Evolutionary conservation across 2,113 vertebrate genomes (phyloP).

Genomic region (Mesocricetus auratus): DNA sequence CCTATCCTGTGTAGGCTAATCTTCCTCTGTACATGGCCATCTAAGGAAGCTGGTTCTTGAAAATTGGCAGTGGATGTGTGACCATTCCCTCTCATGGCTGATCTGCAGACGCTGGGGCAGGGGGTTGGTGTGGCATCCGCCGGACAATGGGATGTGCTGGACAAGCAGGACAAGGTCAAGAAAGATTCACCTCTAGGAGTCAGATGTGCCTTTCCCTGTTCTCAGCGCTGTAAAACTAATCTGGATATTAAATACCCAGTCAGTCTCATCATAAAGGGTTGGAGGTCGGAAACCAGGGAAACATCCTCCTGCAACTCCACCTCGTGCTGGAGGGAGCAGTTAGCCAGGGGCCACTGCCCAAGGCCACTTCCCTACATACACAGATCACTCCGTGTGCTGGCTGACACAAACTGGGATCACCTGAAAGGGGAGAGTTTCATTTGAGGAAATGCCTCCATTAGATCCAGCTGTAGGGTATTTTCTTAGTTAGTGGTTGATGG

Average conservation of each 20-base stretch:
- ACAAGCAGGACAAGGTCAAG: neutral
- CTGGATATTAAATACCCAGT: neutral
- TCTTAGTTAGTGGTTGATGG: neutral
- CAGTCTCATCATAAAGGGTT: neutral
- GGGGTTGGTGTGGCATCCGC: neutral
- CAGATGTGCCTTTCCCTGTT: neutral
- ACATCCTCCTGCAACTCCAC: no score
- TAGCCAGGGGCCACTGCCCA: neutral
- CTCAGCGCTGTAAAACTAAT: neutral
- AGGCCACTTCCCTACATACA: neutral
- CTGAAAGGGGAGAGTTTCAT: neutral
- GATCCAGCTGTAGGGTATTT: neutral
- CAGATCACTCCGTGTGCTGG: neutral
- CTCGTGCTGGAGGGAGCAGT: no score
- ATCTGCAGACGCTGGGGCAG: neutral
- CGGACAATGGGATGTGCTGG: no score
- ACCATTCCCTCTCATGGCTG: neutral
- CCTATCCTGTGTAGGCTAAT: no score
- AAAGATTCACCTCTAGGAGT: neutral
- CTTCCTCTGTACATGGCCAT: no score
- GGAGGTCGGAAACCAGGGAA: neutral
- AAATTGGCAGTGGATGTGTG: no score
- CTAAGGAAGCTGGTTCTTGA: neutral
- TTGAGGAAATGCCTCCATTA: neutral
- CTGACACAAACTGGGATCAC: neutral